Base-by-base conservation (phyloP, 1,140 invertebrate species). In the Gonioctena quinquepunctata region DNA sequence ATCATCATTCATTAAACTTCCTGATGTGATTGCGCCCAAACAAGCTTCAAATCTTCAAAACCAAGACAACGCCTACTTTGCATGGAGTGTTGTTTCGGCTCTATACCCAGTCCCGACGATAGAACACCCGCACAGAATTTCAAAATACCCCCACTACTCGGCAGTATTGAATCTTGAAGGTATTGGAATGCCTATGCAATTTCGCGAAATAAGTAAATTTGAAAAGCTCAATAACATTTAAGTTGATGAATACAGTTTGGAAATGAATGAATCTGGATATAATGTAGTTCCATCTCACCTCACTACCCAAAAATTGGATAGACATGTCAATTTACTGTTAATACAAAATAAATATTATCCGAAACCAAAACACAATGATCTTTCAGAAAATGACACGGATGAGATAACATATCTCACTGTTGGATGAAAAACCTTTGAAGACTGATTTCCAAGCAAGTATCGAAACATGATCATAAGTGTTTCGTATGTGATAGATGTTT, bases 1-100 rank as follows among this genome's bases (percentile, higher is more conserved):
- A 21, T 75, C 71, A 26, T 79, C 79, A n/a, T 81, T 66, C 70
- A 77, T 80, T 26, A 71, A 79, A 8, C 69, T 81, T 68, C 79
- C 80, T 33, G 42, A 65, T 22, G 60, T 75, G 72, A 81, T 83
- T 26, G 65, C 69, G 66, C 11, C 50, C 3, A 83, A 82, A 71
- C 74, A 77, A 23, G 81, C 82, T 16, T 66, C 84, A 4, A 85
- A 84, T 74, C 74, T 85, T 64, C 62, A 80, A 76, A 83, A 83
- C 70, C 64, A 64, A 21, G 82, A 84, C 74, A 11, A 76, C 16
- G 69, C 66, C 42, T 83, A 80, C 76, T 81, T 83, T 48, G 73
- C 79, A 28, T 83, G 80, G 80, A 71, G 77, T 13, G 52, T 83
- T 19, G 72, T 80, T 1, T 77, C 79, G 26, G 80, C 79, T 1